Evolutionary conservation across 2,888 invertebrate species (phyloP), one percentile per base, ranked within the genome.

Genomic region (Epirrhoe alternata): DNA sequence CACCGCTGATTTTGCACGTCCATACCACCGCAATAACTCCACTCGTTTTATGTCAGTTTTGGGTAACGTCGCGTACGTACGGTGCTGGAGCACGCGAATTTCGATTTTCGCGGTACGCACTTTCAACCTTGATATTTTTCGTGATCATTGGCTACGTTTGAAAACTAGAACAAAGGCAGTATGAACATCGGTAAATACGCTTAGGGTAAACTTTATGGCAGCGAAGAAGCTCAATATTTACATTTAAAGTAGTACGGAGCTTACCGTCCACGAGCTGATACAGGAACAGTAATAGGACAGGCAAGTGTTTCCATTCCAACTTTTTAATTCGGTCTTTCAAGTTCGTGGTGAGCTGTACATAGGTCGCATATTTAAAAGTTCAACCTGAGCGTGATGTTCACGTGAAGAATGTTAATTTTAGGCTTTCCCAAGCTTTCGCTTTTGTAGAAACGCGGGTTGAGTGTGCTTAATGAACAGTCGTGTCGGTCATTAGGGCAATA

Each of bases 1-100:
- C 80, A 77, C 84, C 87, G 82, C 83, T 88, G 92, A 91, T 92
- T 92, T 91, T 88, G 91, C 91, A 91, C 87, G 88, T 87, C 86
- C 87, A 85, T 86, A 86, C 76, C 77, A 76, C 81, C 76, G 76
- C 80, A 84, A 84, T 87, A 83, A 86, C 83, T 84, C 75, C 74
- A 80, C 79, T 83, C 83, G 82, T 80, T 87, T 87, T 86, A 89
- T 87, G 79, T 79, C 85, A 83, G 83, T 84, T 81, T 84, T 79
- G 81, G 76, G 68, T 75, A 75, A 81, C 82, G 77, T 74, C 78
- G 86, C 86, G 81, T 73, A 59, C 74, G 76, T 79, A 82, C 77
- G 77, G 75, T 76, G 76, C 68, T 74, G 63, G 77, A 81, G 68
- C 88, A 89, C 89, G 90, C 90, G 79, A 86, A 77, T 81, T 85